Conservation (phyloP, 2,888 invertebrate species). For the Drosophila anomelani region DNA sequence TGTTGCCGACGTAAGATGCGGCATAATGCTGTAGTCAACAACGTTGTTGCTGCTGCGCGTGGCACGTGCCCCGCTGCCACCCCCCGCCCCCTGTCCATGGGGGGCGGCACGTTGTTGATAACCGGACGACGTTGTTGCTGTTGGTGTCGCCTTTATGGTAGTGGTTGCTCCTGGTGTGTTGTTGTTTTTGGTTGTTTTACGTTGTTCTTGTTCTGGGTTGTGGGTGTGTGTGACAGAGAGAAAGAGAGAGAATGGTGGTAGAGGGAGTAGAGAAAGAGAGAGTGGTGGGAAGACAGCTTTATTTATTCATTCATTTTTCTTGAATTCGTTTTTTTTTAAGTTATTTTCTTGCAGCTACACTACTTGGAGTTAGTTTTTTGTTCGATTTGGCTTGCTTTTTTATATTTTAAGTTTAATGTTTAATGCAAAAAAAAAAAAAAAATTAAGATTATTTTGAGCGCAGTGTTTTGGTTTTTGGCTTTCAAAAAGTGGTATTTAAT, state of each 20-base stretch:
- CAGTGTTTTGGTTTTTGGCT: constrained; percentile 34
- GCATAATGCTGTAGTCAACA: constrained; percentile 69
- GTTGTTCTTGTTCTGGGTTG: constrained; percentile 24
- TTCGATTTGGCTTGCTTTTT: constrained; percentile 45
- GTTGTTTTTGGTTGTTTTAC: constrained; percentile 40
- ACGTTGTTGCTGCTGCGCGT: constrained; percentile 68
- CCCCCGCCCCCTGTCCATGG: constrained; percentile 45
- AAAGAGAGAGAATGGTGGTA: constrained; percentile 28
- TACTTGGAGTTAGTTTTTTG: constrained; percentile 69
- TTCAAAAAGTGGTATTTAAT: constrained; percentile 13
- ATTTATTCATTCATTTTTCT: constrained; percentile 45
- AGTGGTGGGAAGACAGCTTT: constrained; percentile 77
- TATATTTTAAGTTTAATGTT: constrained; percentile 25
- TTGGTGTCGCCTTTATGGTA: constrained; percentile 49
- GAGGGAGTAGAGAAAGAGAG: constrained; percentile 52
- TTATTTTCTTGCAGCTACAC: constrained; percentile 75
- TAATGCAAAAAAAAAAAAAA: constrained; percentile 49
- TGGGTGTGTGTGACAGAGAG: constrained; percentile 51
- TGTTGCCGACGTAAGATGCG: constrained; percentile 44
- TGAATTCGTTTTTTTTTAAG: constrained; percentile 41
- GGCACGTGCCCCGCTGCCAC: constrained; percentile 41
- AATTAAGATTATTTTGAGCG: constrained; percentile 42
- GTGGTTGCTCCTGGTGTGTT: constrained; percentile 24
- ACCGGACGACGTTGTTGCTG: constrained; percentile 59
- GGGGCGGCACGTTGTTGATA: constrained; percentile 52